phyloP scores from a whole-genome alignment of 2,113 vertebrate genomes.

The Ailuropoda melanoleuca region DNA sequence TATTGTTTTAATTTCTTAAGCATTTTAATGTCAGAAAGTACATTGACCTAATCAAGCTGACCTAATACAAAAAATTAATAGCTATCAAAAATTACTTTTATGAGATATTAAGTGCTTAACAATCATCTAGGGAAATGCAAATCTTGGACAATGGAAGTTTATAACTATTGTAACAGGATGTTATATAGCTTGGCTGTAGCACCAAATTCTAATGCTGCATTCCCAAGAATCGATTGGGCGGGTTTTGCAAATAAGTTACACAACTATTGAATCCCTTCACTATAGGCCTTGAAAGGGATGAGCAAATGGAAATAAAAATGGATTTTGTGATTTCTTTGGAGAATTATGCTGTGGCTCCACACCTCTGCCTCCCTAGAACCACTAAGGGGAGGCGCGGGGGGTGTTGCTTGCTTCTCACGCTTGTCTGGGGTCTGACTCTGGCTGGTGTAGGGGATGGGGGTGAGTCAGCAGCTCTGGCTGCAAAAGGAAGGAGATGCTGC shows the following conservation, averaged over 20 bases:
- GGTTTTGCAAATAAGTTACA: neutral
- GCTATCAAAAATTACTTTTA: neutral
- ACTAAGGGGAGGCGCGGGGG: neutral
- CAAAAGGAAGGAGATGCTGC: neutral
- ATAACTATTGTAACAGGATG: neutral
- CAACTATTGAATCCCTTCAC: neutral
- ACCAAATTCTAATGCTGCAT: neutral
- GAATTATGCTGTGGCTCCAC: neutral
- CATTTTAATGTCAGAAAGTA: neutral
- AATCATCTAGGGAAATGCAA: neutral
- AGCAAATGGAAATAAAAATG: neutral
- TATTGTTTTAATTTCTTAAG: neutral
- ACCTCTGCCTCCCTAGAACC: neutral
- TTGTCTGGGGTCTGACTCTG: neutral
- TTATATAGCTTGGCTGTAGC: neutral
- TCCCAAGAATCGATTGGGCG: neutral
- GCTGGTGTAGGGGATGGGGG: neutral
- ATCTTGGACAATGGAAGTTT: neutral
- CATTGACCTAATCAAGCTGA: neutral
- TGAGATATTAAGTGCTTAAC: neutral
- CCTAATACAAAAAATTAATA: neutral
- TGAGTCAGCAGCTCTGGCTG: neutral
- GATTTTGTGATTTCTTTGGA: neutral
- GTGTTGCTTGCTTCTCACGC: neutral
- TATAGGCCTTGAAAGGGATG: neutral